These are phyloP conservation scores for Pycnomerus fuliginosus DNA, from an alignment of 2,888 invertebrate genomes.

Conservation along the genomic window DNA sequence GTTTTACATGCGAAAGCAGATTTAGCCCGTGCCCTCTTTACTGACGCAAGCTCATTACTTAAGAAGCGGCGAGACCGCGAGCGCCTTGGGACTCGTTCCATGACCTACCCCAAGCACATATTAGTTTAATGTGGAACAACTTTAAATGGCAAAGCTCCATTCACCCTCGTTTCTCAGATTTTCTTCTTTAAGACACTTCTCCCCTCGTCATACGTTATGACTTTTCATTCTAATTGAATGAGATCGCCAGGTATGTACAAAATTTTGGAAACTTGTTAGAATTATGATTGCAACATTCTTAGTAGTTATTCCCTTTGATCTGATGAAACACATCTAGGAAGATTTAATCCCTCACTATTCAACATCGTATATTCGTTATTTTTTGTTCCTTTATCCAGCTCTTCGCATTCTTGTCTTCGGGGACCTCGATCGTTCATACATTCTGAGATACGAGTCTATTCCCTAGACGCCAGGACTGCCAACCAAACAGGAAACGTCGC, in stretches of 20 bases:
- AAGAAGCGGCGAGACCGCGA: conserved; percentile 44
- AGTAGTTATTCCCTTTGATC: conserved; percentile 53
- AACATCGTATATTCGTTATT: conserved; percentile 49
- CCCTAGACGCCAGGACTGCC: conserved; percentile 44
- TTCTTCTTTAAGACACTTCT: conserved; percentile 17
- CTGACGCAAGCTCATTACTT: conserved; percentile 46
- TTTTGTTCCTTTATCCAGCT: conserved; percentile 45
- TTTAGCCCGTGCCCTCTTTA: conserved; percentile 39
- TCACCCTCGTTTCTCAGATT: conserved; percentile 9
- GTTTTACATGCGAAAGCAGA: conserved; percentile 40
- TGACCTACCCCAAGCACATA: conserved; percentile 48
- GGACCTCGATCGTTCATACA: conserved; percentile 52
- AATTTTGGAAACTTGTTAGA: no score
- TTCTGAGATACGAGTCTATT: conserved; percentile 48
- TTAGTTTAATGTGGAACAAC: conserved; percentile 48
- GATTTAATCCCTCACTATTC: conserved; percentile 41
- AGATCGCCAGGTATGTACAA: no score
- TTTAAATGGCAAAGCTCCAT: conserved; percentile 31
- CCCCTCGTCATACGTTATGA: conserved; percentile 1
- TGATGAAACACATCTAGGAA: conserved; percentile 45
- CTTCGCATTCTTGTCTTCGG: conserved; percentile 51
- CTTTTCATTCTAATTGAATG: no score
- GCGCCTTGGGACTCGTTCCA: conserved; percentile 41
- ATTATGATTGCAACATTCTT: no score
- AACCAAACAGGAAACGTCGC: conserved; percentile 52